Percentiles rank a stretch among this genome's conserved stretches.
These are phyloP conservation scores for Penaeus vannamei DNA, from an alignment of 1,140 invertebrate genomes.

Conservation along the genomic window DNA sequence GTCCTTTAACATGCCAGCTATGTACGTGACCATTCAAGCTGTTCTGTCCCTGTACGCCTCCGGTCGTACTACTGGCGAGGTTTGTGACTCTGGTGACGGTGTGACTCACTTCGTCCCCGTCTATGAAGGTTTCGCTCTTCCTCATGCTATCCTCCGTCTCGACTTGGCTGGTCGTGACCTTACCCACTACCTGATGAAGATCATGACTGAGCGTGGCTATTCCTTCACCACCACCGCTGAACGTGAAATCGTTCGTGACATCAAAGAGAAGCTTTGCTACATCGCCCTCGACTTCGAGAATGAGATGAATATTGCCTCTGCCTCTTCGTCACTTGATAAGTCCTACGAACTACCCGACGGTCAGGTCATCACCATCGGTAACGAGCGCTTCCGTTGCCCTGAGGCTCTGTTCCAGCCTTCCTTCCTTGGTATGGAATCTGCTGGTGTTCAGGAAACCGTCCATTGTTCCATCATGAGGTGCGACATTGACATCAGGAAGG, in stretches of 20 bases:
- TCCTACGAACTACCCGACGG: slow-evolving; percentile 81
- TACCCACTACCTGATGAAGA: too few species aligned
- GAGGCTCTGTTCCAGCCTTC: slow-evolving; percentile 84
- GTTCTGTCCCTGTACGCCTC: slow-evolving; percentile 92
- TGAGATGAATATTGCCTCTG: too few species aligned
- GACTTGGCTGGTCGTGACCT: too few species aligned
- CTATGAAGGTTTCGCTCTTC: too few species aligned
- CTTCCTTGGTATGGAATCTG: slow-evolving; percentile 89
- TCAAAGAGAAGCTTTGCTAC: too few species aligned
- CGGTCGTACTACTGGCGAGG: slow-evolving; percentile 80
- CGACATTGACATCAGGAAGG: slow-evolving; percentile 77
- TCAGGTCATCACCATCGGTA: slow-evolving; percentile 46
- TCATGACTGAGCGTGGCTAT: too few species aligned
- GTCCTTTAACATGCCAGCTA: slow-evolving; percentile 92
- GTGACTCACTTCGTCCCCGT: too few species aligned
- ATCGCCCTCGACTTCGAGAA: too few species aligned
- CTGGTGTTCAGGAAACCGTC: slow-evolving; percentile 86
- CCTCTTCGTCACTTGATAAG: slow-evolving; percentile 73
- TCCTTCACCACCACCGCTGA: too few species aligned
- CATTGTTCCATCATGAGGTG: slow-evolving; percentile 78
- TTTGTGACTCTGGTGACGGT: too few species aligned
- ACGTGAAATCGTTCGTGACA: too few species aligned
- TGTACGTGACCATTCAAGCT: slow-evolving; percentile 94
- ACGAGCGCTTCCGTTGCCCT: slow-evolving; percentile 42
- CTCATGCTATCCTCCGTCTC: too few species aligned